Base-by-base conservation (phyloP, 2,797 vertebrate species). In the Sebastes itinus region DNA sequence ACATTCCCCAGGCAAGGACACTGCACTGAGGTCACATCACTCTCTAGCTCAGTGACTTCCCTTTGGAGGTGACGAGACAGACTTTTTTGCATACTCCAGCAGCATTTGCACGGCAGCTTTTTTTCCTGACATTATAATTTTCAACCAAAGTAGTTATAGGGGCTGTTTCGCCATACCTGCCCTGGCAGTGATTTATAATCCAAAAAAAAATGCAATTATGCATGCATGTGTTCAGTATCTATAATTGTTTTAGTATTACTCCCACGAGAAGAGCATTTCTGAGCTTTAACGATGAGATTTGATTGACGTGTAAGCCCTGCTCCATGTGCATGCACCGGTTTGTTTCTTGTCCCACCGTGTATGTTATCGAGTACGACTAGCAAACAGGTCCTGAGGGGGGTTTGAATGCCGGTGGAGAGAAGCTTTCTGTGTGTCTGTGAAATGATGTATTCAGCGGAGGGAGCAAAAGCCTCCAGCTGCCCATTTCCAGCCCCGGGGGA, bases 401-500 rank as follows among this genome's bases (percentile, higher is more conserved):
- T 59, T 83, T 33, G 56, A 59, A 78, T 86, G 67, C 83, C 80
- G 76, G 52, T 14, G 62, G 60, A 86, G 58, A 81, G 75, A 86
- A 66, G 86, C 75, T 87, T 92, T 94, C 70, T 92, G 81, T 92
- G 77, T 89, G 84, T 87, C 58, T 72, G 77, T 75, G 58, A 90
- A 89, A 90, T 89, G 78, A 93, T 89, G 82, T 84, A 90, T 91
- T 92, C 84, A 84, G 80, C 72, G 72, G 65, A 89, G 55, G 75
- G 78, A 89, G 87, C 81, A 82, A 85, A 52, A 89, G 92, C 87
- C 89, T 93, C 86, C 87, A 90, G 93, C 88, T 93, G 90, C 84
- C 90, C 75, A 74, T 91, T 72, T 87, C 72, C 70, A 84, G 42
- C 81, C 80, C 76, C 33, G 0, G 62, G 82, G 78, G 79, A 82